A percentile compares a stretch with the other conserved stretches of the same genome.
Conservation (phyloP, 2,888 invertebrate genomes). For the Pilophorus perplexus region DNA sequence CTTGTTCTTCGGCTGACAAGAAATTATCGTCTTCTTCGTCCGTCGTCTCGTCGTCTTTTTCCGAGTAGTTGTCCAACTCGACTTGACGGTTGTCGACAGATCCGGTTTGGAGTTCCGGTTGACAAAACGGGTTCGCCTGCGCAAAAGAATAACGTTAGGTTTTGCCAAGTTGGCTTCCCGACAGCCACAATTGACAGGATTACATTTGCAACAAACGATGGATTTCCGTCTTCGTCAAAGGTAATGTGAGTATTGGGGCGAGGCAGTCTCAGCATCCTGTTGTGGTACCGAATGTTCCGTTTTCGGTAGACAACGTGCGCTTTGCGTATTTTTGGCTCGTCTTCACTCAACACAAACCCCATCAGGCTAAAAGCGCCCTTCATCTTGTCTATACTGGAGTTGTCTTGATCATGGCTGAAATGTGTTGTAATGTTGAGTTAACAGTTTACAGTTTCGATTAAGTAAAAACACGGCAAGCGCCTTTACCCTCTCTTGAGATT, state of each 20-base stretch:
- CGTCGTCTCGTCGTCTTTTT: constrained; percentile 45
- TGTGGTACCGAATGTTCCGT: constrained; percentile 60
- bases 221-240: constrained; percentile 67
- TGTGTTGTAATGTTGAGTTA: no score
- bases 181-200: no score
- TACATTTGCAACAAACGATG: no score
- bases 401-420: constrained; percentile 1
- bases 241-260: constrained; percentile 60
- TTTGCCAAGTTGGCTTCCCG: no score
- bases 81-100: neutral
- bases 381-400: constrained; percentile 54
- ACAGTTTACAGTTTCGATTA: no score
- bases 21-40: constrained; percentile 44
- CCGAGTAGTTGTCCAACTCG: constrained; percentile 44
- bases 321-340: constrained; percentile 51
- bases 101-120: neutral
- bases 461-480: no score
- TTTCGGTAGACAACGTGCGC: constrained; percentile 66
- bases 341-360: constrained; percentile 56
- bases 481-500: constrained; percentile 11
- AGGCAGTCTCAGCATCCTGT: constrained; percentile 53
- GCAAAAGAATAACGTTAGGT: no score
- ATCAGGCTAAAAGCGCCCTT: constrained; percentile 65
- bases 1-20: constrained; percentile 45
- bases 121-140: constrained; percentile 10